A percentile compares a stretch with the other conserved stretches of the same genome.
These are phyloP conservation scores for Craterocephalus amniculus DNA, from an alignment of 2,797 vertebrate species.

Conservation along the genomic window DNA sequence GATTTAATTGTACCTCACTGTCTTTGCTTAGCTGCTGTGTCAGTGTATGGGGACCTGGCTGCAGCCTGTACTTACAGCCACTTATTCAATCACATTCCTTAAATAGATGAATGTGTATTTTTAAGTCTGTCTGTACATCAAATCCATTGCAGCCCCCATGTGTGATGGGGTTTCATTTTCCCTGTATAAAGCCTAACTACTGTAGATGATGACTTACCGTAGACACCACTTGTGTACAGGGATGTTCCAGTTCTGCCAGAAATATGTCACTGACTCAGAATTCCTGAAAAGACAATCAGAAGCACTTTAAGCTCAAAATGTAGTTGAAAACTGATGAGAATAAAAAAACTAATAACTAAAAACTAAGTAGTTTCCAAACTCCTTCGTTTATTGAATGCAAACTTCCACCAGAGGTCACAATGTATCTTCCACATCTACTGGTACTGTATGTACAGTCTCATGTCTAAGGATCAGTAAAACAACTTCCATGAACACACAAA, in stretches of 20 bases:
- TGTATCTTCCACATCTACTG: neutral
- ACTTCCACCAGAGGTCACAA: neutral
- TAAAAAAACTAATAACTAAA: neutral
- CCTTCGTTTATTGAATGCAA: neutral
- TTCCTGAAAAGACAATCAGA: constrained; percentile 83
- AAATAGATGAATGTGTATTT: constrained; percentile 60
- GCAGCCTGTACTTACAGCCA: constrained; percentile 43
- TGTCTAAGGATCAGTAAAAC: neutral
- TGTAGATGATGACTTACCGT: constrained; percentile 80
- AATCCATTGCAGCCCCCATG: constrained; percentile 11
- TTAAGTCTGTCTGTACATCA: constrained; percentile 41
- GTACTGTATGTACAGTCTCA: neutral
- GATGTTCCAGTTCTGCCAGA: constrained; percentile 98
- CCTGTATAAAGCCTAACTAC: constrained; percentile 22
- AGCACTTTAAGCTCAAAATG: constrained; percentile 30
- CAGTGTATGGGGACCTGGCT: constrained; percentile 18
- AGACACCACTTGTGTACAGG: constrained; percentile 95
- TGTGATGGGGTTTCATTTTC: constrained; percentile 37
- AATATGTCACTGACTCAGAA: constrained; percentile 90
- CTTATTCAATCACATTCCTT: constrained; percentile 46
- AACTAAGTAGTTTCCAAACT: neutral
- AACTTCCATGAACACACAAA: constrained; percentile 5
- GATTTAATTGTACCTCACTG: constrained; percentile 28
- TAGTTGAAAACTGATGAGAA: constrained; percentile 23
- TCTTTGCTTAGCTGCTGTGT: constrained; percentile 18